Percentiles rank a stretch among this genome's conserved stretches.
These are phyloP conservation scores for Epinotia bilunana DNA, from an alignment of 2,888 invertebrate genomes.

Conservation along the genomic window DNA sequence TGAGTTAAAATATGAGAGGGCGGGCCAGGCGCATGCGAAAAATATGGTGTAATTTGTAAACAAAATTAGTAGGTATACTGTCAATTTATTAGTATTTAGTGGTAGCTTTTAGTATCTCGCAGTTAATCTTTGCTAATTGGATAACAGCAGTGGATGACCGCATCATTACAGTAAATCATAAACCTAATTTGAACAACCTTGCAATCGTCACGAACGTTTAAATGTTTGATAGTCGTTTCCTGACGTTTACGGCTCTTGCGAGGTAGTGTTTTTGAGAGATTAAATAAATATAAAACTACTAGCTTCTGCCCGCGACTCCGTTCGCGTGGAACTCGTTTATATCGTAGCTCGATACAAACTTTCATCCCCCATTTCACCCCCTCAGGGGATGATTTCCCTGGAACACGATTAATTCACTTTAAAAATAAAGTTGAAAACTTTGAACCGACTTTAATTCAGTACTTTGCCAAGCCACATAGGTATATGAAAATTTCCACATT, in stretches of 20 bases:
- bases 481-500: no score
- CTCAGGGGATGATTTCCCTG: no score
- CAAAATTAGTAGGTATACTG: neutral
- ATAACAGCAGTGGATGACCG: slow-evolving; percentile 34
- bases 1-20: no score
- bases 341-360: no score
- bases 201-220: slow-evolving; percentile 39
- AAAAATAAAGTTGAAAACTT: no score
- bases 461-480: no score
- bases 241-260: slow-evolving; percentile 25
- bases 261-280: neutral
- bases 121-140: slow-evolving; percentile 21
- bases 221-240: slow-evolving; percentile 33
- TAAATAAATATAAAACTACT: slow-evolving; percentile 12
- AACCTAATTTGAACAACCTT: slow-evolving; percentile 37
- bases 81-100: neutral
- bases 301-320: no score
- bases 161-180: slow-evolving; percentile 37
- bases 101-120: neutral
- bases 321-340: no score
- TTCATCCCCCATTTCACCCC: no score
- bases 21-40: no score
- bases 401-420: neutral
- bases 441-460: no score
- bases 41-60: no score